Evolutionary conservation across 53 echinoderm and acorn worm species (phyloP), one percentile per base, ranked within the genome.

Genomic region (Glandiceps talaboti): DNA sequence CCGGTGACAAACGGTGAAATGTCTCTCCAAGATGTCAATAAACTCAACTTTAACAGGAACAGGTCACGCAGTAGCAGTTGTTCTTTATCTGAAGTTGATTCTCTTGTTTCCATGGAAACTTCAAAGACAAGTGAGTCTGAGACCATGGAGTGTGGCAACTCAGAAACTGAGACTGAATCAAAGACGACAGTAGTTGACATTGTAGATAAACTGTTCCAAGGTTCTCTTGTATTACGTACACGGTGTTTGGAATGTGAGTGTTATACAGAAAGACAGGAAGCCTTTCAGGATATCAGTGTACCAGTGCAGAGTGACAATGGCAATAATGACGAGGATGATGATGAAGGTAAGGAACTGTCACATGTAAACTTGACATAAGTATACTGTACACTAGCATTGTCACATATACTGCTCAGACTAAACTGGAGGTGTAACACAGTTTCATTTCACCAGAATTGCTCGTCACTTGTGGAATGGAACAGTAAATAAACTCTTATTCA

Each of bases 201-300:
- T 74, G 82, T 86, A 1, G 86, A 89, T 76, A 82, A 83, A 1
- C 82, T 99, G 30, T 99, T 99, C 83, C 99, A 91, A 76, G 99
- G 99, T 0, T 84, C 89, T 1, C 80, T 99, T 26, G 86, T 94
- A 29, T 76, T 94, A 33, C 76, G 89, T 75, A 94, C 93, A 27
- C 77, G 89, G 14, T 99, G 99, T 74, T 86, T 86, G 31, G 99
- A 99, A 80, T 99, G 99, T 75, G 99, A 99, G 81, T 83, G 84
- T 28, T 90, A 87, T 75, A 91, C 91, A 12, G 99, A 99, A 82
- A 85, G 93, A 25, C 82, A 91, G 72, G 99, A 99, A 32, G 91
- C 93, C 30, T 99, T 99, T 76, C 99, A 99, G 74, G 99, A 99
- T 33, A 85, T 99, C 73, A 94, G 99, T 28, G 86, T 99, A 26